Evolutionary conservation across 2,797 vertebrate genomes (phyloP), one percentile per base, ranked within the genome.

Genomic region (Chelmon rostratus): DNA sequence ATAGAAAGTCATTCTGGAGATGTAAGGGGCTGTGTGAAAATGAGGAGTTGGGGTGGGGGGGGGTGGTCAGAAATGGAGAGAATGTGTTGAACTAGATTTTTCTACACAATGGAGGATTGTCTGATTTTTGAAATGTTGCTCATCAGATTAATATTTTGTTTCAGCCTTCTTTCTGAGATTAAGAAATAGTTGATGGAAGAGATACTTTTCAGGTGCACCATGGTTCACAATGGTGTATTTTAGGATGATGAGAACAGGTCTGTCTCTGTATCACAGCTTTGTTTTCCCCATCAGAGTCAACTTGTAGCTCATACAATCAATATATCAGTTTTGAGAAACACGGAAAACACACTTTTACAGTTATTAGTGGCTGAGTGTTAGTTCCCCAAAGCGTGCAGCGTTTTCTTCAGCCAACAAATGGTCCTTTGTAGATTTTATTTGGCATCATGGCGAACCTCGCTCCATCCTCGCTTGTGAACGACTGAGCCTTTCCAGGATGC

Each of bases 1-100:
- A 52, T 42, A 68, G 66, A n/a, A 15, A 21, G n/a, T 61, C 37
- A 38, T 53, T 65, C 10, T 69, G 68, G 38, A 64, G 33, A 37
- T 46, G n/a, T 52, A 21, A 54, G 25, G 52, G 59, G 31, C n/a
- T 16, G 63, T 44, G 5, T 73, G 50, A 46, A 73, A 68, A 50
- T 62, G 8, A 69, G n/a, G n/a, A n/a, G n/a, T n/a, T n/a, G n/a
- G n/a, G n/a, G 61, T 59, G 53, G 8, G 4, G 54, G 25, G 15
- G 64, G 25, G 16, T n/a, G 23, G 12, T 64, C 21, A 18, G 64
- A 52, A 56, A 74, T 58, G 21, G 6, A 1, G 21, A 1, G 44
- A 11, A 37, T n/a, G n/a, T n/a, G n/a, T n/a, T n/a, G n/a, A n/a
- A n/a, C n/a, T 31, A 40, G 56, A 33, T 65, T 0, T 49, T n/a